Evolutionary conservation across 2,113 vertebrate species (phyloP).

Genomic region (Alaudala cheleensis): DNA sequence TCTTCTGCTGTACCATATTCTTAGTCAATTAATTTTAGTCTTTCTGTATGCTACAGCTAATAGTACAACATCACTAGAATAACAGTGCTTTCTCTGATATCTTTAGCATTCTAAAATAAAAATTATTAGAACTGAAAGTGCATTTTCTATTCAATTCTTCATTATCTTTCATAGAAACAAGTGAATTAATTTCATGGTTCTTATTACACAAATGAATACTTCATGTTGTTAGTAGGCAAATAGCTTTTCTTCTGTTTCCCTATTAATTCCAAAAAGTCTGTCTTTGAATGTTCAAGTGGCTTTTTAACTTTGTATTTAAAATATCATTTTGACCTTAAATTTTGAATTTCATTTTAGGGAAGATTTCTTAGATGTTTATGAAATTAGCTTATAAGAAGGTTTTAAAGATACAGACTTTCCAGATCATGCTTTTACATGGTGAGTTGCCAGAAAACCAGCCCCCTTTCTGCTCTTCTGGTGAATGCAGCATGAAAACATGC

Average conservation of each 20-base stretch:
- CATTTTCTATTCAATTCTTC: conserved; percentile 31
- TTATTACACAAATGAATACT: conserved; percentile 11
- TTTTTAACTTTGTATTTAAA: background rate
- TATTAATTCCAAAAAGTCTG: background rate
- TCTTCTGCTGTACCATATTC: conserved; percentile 1
- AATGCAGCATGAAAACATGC: background rate
- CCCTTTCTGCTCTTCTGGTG: background rate
- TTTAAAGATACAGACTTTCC: background rate
- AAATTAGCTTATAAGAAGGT: background rate
- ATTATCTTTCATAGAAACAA: conserved; percentile 38
- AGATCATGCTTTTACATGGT: background rate
- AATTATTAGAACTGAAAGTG: conserved; percentile 21
- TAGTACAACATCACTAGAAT: background rate
- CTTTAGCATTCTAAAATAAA: conserved; percentile 23
- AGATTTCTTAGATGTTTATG: background rate
- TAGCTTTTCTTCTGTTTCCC: background rate
- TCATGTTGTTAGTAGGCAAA: background rate
- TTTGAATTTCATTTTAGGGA: background rate
- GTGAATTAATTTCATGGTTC: conserved; percentile 4
- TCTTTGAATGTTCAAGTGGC: background rate
- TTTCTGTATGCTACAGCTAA: background rate
- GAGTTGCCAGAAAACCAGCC: background rate
- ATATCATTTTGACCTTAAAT: background rate
- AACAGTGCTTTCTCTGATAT: background rate
- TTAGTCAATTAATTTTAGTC: conserved; percentile 38